Evolutionary conservation across 2,797 vertebrate species (phyloP).

Genomic region (Pseudochirops corinnae): DNA sequence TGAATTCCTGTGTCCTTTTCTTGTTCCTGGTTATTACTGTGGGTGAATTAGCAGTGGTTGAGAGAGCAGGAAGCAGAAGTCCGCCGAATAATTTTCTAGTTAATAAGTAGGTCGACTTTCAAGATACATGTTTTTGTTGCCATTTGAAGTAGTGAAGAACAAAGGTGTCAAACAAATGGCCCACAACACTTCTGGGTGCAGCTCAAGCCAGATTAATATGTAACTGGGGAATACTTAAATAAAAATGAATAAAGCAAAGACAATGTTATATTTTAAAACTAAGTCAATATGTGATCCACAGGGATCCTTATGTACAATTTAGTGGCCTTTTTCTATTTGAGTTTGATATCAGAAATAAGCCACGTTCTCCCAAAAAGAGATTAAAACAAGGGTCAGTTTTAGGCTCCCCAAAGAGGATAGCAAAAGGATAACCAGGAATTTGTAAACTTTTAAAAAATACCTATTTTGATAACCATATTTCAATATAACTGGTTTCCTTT

Average conservation of each 20-base stretch:
- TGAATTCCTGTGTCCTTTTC: neutral
- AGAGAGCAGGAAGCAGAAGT: neutral
- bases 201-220: neutral
- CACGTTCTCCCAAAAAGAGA: conserved; percentile 36
- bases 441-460: neutral
- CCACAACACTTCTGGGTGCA: neutral
- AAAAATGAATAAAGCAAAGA: neutral
- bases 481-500: neutral
- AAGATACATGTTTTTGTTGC: neutral
- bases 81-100: neutral
- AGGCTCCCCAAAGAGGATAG: conserved; percentile 9
- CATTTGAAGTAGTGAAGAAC: neutral
- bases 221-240: neutral
- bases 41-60: neutral
- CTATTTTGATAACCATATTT: neutral
- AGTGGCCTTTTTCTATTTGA: neutral
- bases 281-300: neutral
- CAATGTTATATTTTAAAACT: neutral
- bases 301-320: neutral
- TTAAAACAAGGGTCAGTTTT: neutral
- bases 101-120: neutral
- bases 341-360: conserved; percentile 18
- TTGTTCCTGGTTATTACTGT: neutral
- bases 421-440: neutral
- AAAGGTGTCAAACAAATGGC: neutral